A percentile compares a stretch with the other conserved stretches of the same genome.
Evolutionary conservation across 2,888 invertebrate species (phyloP).

Genomic region (Euplagia quadripunctaria): DNA sequence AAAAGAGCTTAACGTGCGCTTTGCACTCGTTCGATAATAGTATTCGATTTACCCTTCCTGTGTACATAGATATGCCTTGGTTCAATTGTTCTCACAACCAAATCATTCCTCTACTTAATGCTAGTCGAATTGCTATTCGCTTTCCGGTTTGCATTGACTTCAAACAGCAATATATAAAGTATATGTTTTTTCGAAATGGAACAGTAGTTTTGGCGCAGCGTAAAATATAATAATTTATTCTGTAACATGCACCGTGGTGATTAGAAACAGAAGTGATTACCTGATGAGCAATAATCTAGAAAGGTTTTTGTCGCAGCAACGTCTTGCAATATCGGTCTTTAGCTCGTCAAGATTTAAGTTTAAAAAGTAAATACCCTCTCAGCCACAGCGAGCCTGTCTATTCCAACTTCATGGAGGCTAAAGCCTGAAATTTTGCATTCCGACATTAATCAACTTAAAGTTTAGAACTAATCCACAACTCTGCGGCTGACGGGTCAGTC

Average conservation of each 20-base stretch:
- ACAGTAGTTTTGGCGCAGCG: neutral
- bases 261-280: neutral
- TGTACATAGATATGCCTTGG: neutral
- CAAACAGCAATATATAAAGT: no score
- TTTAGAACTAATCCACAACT: conserved; percentile 7
- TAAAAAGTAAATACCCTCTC: neutral
- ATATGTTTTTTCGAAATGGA: neutral
- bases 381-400: conserved; percentile 3
- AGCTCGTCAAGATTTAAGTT: conserved; percentile 6
- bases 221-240: conserved; percentile 2
- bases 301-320: neutral
- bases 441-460: conserved; percentile 21
- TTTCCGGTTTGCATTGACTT: neutral
- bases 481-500: conserved; percentile 19
- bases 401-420: conserved; percentile 14
- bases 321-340: conserved; percentile 11
- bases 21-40: neutral
- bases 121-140: neutral
- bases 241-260: neutral
- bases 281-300: neutral
- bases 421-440: conserved; percentile 17
- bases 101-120: neutral
- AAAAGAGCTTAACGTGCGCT: neutral
- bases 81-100: neutral
- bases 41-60: neutral